Percentiles rank a stretch among this genome's conserved stretches.
These are phyloP conservation scores for Vanessa tameamea DNA, from an alignment of 1,140 invertebrate genomes.

Conservation along the genomic window DNA sequence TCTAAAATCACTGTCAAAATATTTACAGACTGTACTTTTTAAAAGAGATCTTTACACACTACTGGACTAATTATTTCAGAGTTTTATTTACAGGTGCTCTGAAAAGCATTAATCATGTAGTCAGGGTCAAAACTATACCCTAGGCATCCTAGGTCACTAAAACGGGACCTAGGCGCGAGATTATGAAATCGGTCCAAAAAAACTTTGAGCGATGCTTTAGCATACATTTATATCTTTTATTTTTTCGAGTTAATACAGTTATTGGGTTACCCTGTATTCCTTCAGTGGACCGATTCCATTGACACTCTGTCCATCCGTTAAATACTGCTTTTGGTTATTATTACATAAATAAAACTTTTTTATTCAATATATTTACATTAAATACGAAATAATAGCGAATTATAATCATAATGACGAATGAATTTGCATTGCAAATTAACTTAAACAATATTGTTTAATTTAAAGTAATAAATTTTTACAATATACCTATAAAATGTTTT, in stretches of 20 bases:
- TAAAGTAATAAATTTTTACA: too few relatives aligned
- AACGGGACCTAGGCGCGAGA: conserved; percentile 39
- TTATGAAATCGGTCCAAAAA: conserved; percentile 37
- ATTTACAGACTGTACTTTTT: conserved; percentile 53
- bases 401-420: too few relatives aligned
- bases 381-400: background rate
- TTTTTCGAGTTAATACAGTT: conserved; percentile 35
- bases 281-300: conserved; percentile 15
- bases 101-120: conserved; percentile 34
- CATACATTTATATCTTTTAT: conserved; percentile 16
- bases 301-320: background rate
- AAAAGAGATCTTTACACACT: conserved; percentile 49
- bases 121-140: conserved; percentile 12
- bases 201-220: conserved; percentile 3
- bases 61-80: conserved; percentile 37
- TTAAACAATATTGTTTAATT: too few relatives aligned
- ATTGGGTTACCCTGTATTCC: conserved; percentile 31
- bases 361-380: conserved; percentile 7
- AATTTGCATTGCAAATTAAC: too few relatives aligned
- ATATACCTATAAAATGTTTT: too few relatives aligned
- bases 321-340: conserved; percentile 6
- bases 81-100: conserved; percentile 36
- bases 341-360: background rate
- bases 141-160: conserved; percentile 38
- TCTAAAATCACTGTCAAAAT: conserved; percentile 42